Evolutionary conservation across 2,113 vertebrate species (phyloP).

Genomic region (Anoura caudifer): DNA sequence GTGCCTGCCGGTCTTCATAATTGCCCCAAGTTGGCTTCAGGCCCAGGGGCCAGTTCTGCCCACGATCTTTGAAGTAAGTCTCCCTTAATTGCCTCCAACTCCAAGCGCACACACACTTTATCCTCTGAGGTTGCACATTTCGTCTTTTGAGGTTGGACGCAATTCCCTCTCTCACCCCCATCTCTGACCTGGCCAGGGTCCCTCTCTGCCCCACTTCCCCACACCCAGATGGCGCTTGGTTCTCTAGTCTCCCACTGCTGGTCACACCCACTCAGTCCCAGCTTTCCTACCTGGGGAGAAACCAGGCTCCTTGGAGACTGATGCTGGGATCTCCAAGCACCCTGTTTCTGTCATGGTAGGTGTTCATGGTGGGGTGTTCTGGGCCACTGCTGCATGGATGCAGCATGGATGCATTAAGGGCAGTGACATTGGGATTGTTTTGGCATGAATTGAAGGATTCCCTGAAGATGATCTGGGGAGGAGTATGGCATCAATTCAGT

Average conservation of each 20-base stretch:
- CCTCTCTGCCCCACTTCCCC: background rate
- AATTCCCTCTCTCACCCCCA: background rate
- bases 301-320: background rate
- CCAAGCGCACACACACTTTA: background rate
- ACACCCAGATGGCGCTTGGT: background rate
- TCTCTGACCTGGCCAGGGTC: background rate
- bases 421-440: background rate
- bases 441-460: background rate
- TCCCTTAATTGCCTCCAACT: background rate
- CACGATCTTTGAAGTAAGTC: conserved; percentile 43
- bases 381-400: background rate
- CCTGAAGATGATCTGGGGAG: background rate
- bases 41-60: conserved; percentile 44
- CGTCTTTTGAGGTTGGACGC: background rate
- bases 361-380: background rate
- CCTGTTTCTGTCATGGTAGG: background rate
- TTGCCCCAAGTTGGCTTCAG: conserved; percentile 50
- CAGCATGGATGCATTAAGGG: background rate
- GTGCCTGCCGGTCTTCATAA: conserved; percentile 46
- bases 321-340: background rate
- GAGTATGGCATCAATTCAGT: background rate
- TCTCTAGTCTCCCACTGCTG: background rate
- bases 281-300: background rate
- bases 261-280: background rate
- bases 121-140: background rate